Percentiles rank a stretch among this genome's conserved stretches.
These are phyloP conservation scores for Xiphophorus couchianus DNA, from an alignment of 2,113 vertebrate species.

Conservation along the genomic window DNA sequence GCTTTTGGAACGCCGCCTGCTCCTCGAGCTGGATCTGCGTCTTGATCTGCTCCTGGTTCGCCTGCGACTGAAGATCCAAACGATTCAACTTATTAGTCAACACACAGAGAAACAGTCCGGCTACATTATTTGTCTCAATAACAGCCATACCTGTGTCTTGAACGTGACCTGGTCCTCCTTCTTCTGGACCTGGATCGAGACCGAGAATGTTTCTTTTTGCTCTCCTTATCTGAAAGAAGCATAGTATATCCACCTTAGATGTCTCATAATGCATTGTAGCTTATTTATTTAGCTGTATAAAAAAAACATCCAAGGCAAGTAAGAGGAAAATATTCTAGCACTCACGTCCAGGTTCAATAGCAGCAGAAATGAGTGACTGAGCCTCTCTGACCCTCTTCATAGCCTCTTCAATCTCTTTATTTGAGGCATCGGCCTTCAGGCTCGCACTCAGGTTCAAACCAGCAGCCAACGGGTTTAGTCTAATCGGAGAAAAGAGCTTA, in stretches of 20 bases:
- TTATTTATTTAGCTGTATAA: background rate
- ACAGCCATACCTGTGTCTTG: slow-evolving; percentile 86
- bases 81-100: background rate
- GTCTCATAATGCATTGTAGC: background rate
- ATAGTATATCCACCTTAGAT: background rate
- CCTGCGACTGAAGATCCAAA: slow-evolving; percentile 65
- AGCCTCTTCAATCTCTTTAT: slow-evolving; percentile 97
- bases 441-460: slow-evolving; percentile 88
- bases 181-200: slow-evolving; percentile 91
- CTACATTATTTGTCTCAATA: background rate
- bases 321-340: background rate
- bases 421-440: slow-evolving; percentile 92
- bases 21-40: slow-evolving; percentile 89
- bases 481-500: slow-evolving; percentile 52
- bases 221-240: slow-evolving; percentile 87
- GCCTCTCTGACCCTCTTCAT: slow-evolving; percentile 98
- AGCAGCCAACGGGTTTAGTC: slow-evolving; percentile 93
- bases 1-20: slow-evolving; percentile 90
- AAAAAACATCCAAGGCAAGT: background rate
- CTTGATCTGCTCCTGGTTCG: slow-evolving; percentile 90
- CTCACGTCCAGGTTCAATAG: slow-evolving; percentile 93
- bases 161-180: slow-evolving; percentile 90
- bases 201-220: slow-evolving; percentile 89
- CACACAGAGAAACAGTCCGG: background rate
- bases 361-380: slow-evolving; percentile 96